These are phyloP conservation scores for Archips crataeganus DNA, from an alignment of 2,888 invertebrate genomes.

Conservation along the genomic window DNA sequence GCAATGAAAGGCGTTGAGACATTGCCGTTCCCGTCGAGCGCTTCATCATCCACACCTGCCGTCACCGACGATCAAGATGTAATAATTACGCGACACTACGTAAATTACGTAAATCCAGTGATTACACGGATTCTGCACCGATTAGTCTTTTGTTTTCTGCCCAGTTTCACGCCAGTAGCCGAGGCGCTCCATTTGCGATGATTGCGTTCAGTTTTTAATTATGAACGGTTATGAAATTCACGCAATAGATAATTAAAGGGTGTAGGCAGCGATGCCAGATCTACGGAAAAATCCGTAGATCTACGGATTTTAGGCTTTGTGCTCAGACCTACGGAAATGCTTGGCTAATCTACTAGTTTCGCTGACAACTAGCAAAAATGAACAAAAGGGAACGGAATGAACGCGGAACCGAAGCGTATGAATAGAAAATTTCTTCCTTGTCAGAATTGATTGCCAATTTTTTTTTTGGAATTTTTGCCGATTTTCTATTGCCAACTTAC, in stretches of 20 bases:
- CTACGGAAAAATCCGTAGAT: too few species aligned
- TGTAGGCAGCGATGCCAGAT: too few species aligned
- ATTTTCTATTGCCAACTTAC: too few species aligned
- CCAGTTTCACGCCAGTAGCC: conserved; percentile 35
- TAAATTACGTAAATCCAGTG: conserved; percentile 44
- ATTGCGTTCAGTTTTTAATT: conserved; percentile 38
- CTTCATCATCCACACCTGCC: background rate
- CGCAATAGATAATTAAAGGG: conserved; percentile 31
- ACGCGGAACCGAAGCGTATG: too few species aligned
- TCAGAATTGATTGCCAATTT: too few species aligned
- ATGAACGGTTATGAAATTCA: conserved; percentile 32
- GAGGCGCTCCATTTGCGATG: conserved; percentile 46
- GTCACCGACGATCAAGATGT: conserved; percentile 51
- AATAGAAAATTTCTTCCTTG: too few species aligned
- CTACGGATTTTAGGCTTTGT: too few species aligned
- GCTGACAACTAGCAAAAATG: too few species aligned
- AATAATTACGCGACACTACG: conserved; percentile 63
- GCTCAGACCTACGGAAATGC: too few species aligned
- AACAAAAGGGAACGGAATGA: too few species aligned
- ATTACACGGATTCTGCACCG: conserved; percentile 50
- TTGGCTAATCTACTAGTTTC: too few species aligned
- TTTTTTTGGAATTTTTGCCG: too few species aligned
- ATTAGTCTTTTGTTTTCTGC: conserved; percentile 49
- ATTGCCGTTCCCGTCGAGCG: background rate
- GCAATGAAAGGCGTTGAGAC: background rate